Evolutionary conservation across 1,140 invertebrate genomes (phyloP), one percentile per base, ranked within the genome.

Genomic region (Drosophila pectinifera): DNA sequence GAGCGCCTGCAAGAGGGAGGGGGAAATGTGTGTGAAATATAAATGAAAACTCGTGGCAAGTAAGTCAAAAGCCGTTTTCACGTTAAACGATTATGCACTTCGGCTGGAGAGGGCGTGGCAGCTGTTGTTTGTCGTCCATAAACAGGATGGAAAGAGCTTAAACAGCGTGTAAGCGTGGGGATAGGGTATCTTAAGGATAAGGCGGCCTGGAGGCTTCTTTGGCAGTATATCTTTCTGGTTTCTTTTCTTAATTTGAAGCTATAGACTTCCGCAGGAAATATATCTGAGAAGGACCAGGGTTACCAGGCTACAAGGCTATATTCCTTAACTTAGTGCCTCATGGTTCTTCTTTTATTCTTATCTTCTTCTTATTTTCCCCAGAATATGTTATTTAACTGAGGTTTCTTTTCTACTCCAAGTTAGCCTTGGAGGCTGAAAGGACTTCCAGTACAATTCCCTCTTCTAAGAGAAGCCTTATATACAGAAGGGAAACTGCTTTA

Each of bases 1-100:
- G 24, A 98, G 94, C 20, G 98, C 97, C 93, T 95, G 92, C 16
- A 84, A 90, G 69, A 48, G 20, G 11, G 67, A 13, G 31, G 24
- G 10, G 18, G 61, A 63, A 57, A 39, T 59, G 63, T 63, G 62
- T 49, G 42, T 57, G 46, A 49, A 57, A 36, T 16, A n/a, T 26
- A 65, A 65, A 49, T 63, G 16, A 57, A 45, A 34, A 36, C 16
- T 26, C 43, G 26, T 49, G 22, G 49, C 51, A 48, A 59, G 55
- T 51, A 48, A 59, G 55, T 51, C 73, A 70, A 70, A 77, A 68
- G 73, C 64, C 46, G 63, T 81, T 65, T 79, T 62, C 24, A 58
- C 46, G 55, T 77, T 72, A 88, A 80, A 65, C 81, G 83, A 83
- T 88, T 86, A 83, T 88, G 75, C 75, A 80, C 79, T 76, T 68